Evolutionary conservation across 37 sponge, comb jelly and placozoan species (phyloP).

Genomic region (Tethya wilhelma): DNA sequence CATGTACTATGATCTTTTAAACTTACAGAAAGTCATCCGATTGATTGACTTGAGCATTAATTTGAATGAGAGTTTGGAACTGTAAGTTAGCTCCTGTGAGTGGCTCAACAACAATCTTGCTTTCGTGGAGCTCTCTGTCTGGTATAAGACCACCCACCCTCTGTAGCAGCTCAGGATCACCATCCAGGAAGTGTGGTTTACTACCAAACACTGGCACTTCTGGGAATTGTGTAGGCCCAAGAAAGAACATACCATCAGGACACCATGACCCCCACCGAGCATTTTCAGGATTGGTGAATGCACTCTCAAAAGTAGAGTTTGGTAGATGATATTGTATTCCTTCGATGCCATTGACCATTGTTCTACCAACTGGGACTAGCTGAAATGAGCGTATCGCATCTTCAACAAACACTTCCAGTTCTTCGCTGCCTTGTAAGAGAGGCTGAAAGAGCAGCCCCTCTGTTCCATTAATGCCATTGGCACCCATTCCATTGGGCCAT

Average conservation of each 20-base stretch:
- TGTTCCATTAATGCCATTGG: constrained; percentile 79
- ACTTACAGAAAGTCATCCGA: constrained; percentile 43
- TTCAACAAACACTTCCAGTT: constrained; percentile 69
- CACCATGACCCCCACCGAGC: constrained; percentile 70
- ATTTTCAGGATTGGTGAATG: constrained; percentile 52
- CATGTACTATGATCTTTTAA: no score
- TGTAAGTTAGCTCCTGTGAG: constrained; percentile 63
- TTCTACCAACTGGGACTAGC: constrained; percentile 25
- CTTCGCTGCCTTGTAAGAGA: constrained; percentile 33
- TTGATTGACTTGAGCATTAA: constrained; percentile 68
- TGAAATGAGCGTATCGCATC: constrained; percentile 73
- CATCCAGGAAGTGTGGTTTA: constrained; percentile 88
- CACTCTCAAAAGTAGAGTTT: constrained; percentile 48
- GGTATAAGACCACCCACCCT: constrained; percentile 60
- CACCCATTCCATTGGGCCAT: constrained; percentile 53
- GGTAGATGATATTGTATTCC: constrained; percentile 53
- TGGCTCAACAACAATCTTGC: constrained; percentile 67
- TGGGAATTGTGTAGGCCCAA: constrained; percentile 66
- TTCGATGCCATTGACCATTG: constrained; percentile 47
- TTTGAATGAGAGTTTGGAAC: constrained; percentile 45
- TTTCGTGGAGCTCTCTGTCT: constrained; percentile 54
- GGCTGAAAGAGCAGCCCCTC: constrained; percentile 91
- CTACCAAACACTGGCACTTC: constrained; percentile 76
- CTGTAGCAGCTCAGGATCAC: constrained; percentile 59
- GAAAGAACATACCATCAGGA: constrained; percentile 75